A percentile compares a stretch with the other conserved stretches of the same genome.
These are phyloP conservation scores for Ispidina lecontei DNA, from an alignment of 2,797 vertebrate species.

Conservation along the genomic window DNA sequence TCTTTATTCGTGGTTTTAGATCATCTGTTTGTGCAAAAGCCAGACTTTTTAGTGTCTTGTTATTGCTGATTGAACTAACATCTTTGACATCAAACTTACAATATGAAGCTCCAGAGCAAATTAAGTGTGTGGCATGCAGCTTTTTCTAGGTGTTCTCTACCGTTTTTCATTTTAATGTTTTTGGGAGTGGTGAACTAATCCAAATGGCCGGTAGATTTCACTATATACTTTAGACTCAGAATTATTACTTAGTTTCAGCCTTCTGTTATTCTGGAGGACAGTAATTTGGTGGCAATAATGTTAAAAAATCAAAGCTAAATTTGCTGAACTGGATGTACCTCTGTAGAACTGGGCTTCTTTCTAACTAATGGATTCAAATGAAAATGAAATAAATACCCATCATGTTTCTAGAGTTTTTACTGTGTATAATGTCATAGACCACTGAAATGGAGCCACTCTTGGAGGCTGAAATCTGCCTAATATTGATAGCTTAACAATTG, in stretches of 20 bases:
- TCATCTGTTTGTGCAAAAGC: background rate
- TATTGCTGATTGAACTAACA: background rate
- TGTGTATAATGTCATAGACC: background rate
- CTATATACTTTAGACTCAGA: background rate
- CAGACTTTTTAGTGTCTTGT: background rate
- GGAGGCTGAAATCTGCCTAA: background rate
- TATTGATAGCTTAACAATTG: background rate
- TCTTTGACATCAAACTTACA: background rate
- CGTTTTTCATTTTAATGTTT: background rate
- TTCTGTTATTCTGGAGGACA: background rate
- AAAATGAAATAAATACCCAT: slow-evolving; percentile 33
- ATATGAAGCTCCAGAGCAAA: background rate
- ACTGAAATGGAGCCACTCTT: background rate
- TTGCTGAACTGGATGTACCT: background rate
- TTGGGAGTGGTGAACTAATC: slow-evolving; percentile 1
- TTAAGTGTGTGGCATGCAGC: background rate
- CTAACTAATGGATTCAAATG: background rate
- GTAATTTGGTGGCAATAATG: background rate
- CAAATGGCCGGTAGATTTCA: background rate
- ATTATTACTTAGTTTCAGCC: background rate
- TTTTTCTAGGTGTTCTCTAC: background rate
- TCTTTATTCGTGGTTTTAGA: background rate
- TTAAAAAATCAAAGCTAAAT: slow-evolving; percentile 9
- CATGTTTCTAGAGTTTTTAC: background rate
- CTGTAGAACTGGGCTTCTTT: background rate